Evolutionary conservation across 2,888 invertebrate genomes (phyloP).

Genomic region (Empis stercorea): DNA sequence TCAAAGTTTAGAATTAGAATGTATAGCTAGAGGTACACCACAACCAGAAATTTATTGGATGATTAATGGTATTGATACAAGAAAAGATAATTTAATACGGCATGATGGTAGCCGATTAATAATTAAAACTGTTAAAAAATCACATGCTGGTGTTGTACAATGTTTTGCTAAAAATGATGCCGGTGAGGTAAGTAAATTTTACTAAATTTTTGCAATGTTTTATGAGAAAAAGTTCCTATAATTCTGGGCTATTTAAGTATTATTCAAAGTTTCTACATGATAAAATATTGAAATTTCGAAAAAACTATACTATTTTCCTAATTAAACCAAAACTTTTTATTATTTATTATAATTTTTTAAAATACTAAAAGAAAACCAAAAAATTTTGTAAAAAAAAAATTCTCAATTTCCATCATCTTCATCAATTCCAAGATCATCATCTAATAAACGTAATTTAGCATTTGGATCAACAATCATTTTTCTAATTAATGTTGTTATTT

Average conservation of each 20-base stretch:
- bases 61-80: conserved; percentile 64
- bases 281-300: too few relatives aligned
- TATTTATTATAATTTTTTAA: too few relatives aligned
- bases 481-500: conserved; percentile 22
- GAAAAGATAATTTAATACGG: conserved; percentile 40
- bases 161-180: conserved; percentile 74
- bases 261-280: conserved; percentile 9
- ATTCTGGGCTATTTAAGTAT: too few relatives aligned
- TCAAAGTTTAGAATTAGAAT: conserved; percentile 39
- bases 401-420: too few relatives aligned
- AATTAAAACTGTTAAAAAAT: conserved; percentile 59
- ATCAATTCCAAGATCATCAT: too few relatives aligned
- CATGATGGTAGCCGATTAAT: conserved; percentile 42
- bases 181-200: conserved; percentile 50
- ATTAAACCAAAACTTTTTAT: too few relatives aligned
- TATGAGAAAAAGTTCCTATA: too few relatives aligned
- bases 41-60: conserved; percentile 70
- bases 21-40: conserved; percentile 57
- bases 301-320: too few relatives aligned
- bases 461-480: conserved; percentile 17
- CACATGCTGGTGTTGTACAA: conserved; percentile 81
- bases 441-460: neutral
- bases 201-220: too few relatives aligned
- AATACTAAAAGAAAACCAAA: too few relatives aligned
- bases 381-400: too few relatives aligned